Percentiles rank a stretch among this genome's conserved stretches.
Evolutionary conservation across 2,113 vertebrate genomes (phyloP).

Genomic region (Grantiella picta): DNA sequence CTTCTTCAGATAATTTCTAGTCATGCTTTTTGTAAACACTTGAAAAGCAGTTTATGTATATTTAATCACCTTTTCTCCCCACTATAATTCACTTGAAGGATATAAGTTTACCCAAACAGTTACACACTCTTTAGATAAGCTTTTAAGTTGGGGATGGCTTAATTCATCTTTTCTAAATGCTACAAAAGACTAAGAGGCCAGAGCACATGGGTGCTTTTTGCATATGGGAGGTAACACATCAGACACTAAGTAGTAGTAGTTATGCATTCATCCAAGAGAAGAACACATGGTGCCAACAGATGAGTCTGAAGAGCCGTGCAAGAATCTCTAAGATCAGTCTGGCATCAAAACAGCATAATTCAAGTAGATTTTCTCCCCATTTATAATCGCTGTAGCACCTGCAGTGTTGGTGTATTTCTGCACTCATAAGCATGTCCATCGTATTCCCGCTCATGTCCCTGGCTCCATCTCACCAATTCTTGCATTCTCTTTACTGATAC

Average conservation of each 20-base stretch:
- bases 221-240: background rate
- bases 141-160: background rate
- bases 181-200: background rate
- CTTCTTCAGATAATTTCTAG: background rate
- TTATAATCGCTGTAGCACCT: background rate
- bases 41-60: background rate
- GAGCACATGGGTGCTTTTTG: rapidly evolving
- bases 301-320: background rate
- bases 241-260: background rate
- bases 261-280: background rate
- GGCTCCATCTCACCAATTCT: background rate
- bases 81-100: background rate
- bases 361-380: background rate
- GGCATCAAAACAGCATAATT: background rate
- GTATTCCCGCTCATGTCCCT: rapidly evolving
- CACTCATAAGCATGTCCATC: rapidly evolving
- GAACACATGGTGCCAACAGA: background rate
- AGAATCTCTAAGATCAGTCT: background rate
- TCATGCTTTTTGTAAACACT: background rate
- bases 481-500: background rate
- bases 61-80: background rate
- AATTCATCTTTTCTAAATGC: background rate
- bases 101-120: background rate
- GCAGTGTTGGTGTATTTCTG: background rate
- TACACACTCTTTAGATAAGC: background rate